A percentile compares a stretch with the other conserved stretches of the same genome.
These are phyloP conservation scores for Uloborus plumipes DNA, from an alignment of 2,888 invertebrate species.

Conservation along the genomic window DNA sequence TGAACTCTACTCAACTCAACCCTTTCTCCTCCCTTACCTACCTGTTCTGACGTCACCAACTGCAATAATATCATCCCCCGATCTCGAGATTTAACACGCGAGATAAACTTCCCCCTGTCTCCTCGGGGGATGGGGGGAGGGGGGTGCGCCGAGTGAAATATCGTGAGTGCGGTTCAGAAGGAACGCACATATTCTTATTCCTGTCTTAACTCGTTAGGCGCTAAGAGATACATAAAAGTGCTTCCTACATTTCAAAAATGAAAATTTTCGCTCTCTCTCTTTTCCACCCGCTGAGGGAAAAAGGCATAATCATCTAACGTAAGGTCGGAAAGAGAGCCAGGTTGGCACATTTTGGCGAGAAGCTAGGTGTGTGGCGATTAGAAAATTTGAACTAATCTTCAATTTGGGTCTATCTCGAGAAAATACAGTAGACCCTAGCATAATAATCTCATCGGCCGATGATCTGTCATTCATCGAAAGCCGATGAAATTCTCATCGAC, in stretches of 20 bases:
- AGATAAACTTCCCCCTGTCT: conserved; percentile 42
- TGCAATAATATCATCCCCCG: no score
- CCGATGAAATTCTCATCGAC: no score
- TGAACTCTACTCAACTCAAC: not conserved
- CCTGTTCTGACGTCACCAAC: conserved; percentile 14
- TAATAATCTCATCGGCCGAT: no score
- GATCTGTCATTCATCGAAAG: no score
- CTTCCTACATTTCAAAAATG: conserved; percentile 64
- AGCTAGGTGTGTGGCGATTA: no score
- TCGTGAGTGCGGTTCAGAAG: conserved; percentile 50
- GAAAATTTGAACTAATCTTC: no score
- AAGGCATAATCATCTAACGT: conserved; percentile 47
- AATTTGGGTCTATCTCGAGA: no score
- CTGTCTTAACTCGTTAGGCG: conserved; percentile 63
- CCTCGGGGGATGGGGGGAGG: not conserved
- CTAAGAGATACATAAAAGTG: conserved; percentile 63
- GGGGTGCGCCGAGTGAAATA: conserved; percentile 36
- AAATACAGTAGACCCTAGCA: no score
- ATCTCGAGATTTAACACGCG: conserved; percentile 27
- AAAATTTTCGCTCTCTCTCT: conserved; percentile 43
- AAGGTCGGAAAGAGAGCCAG: not conserved
- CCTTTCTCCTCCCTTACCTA: not conserved
- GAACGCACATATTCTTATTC: conserved; percentile 59
- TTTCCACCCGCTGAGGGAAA: conserved; percentile 21
- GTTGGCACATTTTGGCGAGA: conserved; percentile 14